Evolutionary conservation across 2,113 vertebrate genomes (phyloP).

Genomic region (Brachypodius melanocephalos): DNA sequence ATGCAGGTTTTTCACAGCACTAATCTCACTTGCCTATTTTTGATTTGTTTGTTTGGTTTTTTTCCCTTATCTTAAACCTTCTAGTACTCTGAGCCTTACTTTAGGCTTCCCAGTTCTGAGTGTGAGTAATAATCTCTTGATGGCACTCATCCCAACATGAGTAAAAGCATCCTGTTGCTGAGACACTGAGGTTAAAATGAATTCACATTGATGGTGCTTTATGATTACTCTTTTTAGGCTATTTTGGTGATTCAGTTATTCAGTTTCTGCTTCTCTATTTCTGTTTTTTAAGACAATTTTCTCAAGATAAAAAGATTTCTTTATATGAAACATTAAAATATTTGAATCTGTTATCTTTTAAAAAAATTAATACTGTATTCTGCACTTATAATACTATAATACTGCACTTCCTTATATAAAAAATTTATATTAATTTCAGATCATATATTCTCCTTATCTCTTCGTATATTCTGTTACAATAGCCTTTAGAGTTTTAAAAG

Average conservation of each 20-base stretch:
- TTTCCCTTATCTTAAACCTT: not conserved
- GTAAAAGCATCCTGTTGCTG: not conserved
- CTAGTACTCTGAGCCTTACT: not conserved
- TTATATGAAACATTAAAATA: not conserved
- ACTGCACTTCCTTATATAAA: not conserved
- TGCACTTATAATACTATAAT: no score
- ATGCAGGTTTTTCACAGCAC: not conserved
- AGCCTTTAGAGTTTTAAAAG: not conserved
- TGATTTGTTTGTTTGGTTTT: not conserved
- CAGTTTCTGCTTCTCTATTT: not conserved
- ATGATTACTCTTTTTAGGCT: not conserved
- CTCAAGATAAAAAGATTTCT: not conserved
- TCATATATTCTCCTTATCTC: not conserved
- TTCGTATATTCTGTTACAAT: not conserved
- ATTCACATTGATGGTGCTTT: not conserved
- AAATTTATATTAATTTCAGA: not conserved
- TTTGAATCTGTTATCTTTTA: not conserved
- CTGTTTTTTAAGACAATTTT: not conserved
- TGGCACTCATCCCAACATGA: not conserved
- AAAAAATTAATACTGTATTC: not conserved
- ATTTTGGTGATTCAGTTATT: not conserved
- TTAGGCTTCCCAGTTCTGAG: not conserved
- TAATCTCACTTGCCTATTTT: not conserved
- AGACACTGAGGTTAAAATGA: not conserved
- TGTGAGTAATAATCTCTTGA: not conserved